Evolutionary conservation across 2,797 vertebrate genomes (phyloP), one percentile per base, ranked within the genome.

Genomic region (Columba guinea): DNA sequence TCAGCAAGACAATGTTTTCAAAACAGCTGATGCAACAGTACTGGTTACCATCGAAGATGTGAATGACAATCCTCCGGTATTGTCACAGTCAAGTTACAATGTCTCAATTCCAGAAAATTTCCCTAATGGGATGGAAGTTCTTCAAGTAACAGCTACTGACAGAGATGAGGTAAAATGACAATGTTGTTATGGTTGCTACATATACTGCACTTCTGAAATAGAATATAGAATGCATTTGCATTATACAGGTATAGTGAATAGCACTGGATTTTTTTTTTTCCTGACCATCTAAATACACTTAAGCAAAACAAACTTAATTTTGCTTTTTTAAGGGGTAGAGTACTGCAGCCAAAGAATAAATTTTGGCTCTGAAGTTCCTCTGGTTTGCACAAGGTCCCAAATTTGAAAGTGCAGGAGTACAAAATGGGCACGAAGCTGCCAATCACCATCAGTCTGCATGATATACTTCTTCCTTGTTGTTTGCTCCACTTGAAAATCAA

Each of bases 11-110:
- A 97, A 98, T 65, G 5, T 1, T 30, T 76, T 96, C 26, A 99
- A 98, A 95, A 97, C 95, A 8, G 97, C 97, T 11, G 87, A 96
- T 14, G 95, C 98, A 59, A 12, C 97, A 30, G 97, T 99, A 44
- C 65, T 95, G 19, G 94, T 99, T 86, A 97, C 89, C 7, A 64
- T 98, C 15, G 90, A 97, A 89, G 98, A 98, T 39, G 60, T 77
- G 71, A 97, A 98, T 27, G 98, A 98, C 90, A 98, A 98, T 8
- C 1, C 0, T 34, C 98, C 98, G 7, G 78, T 82, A 68, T 97
- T 98, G 52, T 97, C 98, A 70, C 75, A 93, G 67, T 3, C 30
- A 18, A 75, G 58, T 27, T 98, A 98, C 75, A 30, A 52, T 4
- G 35, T 93, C 16, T 67, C 64, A 11, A 41, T 99, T 53, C 85